Conservation (phyloP, 2,888 invertebrate genomes). For the Drosophila parthenogenetica region DNA sequence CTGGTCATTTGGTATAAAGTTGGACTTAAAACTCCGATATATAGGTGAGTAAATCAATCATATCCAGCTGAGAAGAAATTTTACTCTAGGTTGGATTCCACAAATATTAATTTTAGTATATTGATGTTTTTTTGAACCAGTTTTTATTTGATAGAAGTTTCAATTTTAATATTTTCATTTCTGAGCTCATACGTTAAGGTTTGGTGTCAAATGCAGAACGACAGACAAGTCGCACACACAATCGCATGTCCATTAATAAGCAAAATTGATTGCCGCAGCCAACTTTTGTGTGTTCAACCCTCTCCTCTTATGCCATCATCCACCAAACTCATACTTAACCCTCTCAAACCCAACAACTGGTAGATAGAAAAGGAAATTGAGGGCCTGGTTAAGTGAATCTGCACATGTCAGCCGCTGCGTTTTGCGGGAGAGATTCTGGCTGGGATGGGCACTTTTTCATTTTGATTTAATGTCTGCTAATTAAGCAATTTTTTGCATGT, state of each 20-base stretch:
- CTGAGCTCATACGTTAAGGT: slow-evolving; percentile 39
- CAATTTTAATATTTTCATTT: slow-evolving; percentile 13
- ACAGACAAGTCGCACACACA: slow-evolving; percentile 29
- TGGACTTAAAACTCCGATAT: slow-evolving; percentile 84
- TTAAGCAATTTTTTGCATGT: slow-evolving; percentile 72
- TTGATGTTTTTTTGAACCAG: neutral
- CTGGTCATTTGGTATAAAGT: slow-evolving; percentile 85
- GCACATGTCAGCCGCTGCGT: slow-evolving; percentile 70
- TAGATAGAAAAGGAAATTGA: slow-evolving; percentile 12
- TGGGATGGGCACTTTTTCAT: slow-evolving; percentile 60
- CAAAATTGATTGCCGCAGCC: slow-evolving; percentile 78
- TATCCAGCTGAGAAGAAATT: neutral
- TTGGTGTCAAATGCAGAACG: slow-evolving; percentile 63
- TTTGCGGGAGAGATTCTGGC: neutral
- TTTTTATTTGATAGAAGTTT: neutral
- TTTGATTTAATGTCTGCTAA: slow-evolving; percentile 80
- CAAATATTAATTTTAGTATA: neutral
- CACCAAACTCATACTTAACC: slow-evolving; percentile 26
- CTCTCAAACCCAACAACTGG: slow-evolving; percentile 19
- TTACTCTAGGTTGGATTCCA: neutral
- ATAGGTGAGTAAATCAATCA: slow-evolving; percentile 79
- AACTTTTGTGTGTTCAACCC: slow-evolving; percentile 71
- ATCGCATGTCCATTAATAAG: slow-evolving; percentile 73
- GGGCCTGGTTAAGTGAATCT: slow-evolving; percentile 47
- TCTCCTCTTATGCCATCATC: slow-evolving; percentile 30